Evolutionary conservation across 2,888 invertebrate species (phyloP).

Genomic region (Thumatha senex): DNA sequence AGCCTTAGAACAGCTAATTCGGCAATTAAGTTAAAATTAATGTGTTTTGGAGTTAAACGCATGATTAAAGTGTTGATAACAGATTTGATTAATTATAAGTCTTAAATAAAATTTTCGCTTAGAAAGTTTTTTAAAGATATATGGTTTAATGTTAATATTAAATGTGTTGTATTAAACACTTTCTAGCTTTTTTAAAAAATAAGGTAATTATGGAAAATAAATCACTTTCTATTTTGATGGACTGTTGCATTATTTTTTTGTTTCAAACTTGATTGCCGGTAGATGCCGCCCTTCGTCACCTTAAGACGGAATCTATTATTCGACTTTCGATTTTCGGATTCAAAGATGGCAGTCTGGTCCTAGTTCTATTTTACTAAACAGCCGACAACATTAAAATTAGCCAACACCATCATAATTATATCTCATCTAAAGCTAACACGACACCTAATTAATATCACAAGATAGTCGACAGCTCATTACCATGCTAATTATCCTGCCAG

Average conservation of each 20-base stretch:
- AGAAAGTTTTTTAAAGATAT: conserved; percentile 3
- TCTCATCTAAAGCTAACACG: conserved; percentile 3
- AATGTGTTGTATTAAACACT: neutral
- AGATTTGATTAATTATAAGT: conserved; percentile 9
- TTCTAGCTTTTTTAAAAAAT: neutral
- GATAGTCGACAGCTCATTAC: conserved; percentile 18
- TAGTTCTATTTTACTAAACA: no score
- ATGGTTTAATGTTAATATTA: neutral
- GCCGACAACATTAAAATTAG: neutral
- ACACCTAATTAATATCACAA: conserved; percentile 13
- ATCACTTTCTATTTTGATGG: no score
- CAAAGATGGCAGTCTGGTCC: no score
- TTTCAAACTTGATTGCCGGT: no score
- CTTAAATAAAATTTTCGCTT: neutral
- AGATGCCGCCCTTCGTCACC: no score
- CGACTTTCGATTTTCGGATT: no score
- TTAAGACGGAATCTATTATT: no score
- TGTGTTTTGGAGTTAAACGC: conserved; percentile 37
- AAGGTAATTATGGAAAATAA: no score
- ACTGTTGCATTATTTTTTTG: no score
- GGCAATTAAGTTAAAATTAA: conserved; percentile 38
- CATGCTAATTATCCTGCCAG: conserved; percentile 30
- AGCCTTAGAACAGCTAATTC: conserved; percentile 30
- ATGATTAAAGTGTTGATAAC: conserved; percentile 29
- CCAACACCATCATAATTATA: neutral